Conservation (phyloP, 2,888 invertebrate species). For the Laspeyria flexula region DNA sequence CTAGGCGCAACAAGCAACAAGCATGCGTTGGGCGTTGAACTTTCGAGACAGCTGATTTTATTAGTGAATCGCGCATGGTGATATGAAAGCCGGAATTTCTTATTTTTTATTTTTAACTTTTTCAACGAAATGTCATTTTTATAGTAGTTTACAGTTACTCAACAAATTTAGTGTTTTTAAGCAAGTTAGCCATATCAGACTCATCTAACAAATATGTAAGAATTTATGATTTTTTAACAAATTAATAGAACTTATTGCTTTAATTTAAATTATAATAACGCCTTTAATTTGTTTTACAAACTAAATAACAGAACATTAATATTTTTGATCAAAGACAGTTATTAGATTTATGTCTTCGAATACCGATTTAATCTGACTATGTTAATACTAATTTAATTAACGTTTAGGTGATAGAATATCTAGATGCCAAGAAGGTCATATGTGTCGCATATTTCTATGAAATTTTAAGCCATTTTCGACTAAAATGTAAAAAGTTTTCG, state of each 20-base stretch:
- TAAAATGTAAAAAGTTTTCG: background rate
- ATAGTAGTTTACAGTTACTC: too few species aligned
- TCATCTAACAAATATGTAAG: background rate
- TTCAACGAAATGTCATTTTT: too few species aligned
- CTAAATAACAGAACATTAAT: background rate
- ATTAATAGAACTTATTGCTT: background rate
- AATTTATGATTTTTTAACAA: background rate
- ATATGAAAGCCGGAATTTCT: too few species aligned
- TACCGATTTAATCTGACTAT: slow-evolving; percentile 17
- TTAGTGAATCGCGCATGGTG: too few species aligned
- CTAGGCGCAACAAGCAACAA: too few species aligned
- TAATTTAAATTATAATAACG: background rate
- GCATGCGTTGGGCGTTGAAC: too few species aligned
- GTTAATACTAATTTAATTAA: slow-evolving; percentile 4
- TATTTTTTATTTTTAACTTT: too few species aligned
- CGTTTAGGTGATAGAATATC: slow-evolving; percentile 14
- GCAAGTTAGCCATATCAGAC: too few species aligned
- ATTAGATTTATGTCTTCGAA: slow-evolving; percentile 17
- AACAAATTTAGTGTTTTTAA: background rate
- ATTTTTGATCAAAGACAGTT: slow-evolving; percentile 11
- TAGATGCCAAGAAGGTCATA: slow-evolving; percentile 7
- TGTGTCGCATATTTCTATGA: background rate
- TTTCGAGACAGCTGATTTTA: too few species aligned
- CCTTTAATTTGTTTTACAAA: background rate
- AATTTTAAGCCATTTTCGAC: background rate